Base-by-base conservation (phyloP, 2,113 vertebrate genomes). In the Gulo gulo region DNA sequence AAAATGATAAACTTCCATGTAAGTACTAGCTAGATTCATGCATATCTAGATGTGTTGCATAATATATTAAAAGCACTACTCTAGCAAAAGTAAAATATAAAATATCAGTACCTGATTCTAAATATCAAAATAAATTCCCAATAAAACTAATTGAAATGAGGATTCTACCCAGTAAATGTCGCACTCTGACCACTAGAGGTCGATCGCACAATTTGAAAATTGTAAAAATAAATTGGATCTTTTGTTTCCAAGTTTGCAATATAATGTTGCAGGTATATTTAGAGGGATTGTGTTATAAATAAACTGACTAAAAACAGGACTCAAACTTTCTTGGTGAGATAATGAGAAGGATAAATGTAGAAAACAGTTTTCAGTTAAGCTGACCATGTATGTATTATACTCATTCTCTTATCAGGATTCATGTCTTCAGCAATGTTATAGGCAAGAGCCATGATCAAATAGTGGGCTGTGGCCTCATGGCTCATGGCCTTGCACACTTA, bases 171-270 rank as follows among this genome's bases (percentile, higher is more conserved):
- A 81, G 18, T 67, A 34, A 95, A 42, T 71, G 7, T 45, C 39
- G 92, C 18, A 71, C n/a, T 57, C 26, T 86, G 55, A 94, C 87
- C 92, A 91, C 94, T 95, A 97, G 94, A 88, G 81, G 96, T 50
- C 34, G 6, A 76, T 79, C 74, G 95, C 34, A 85, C 50, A 80
- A 47, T 55, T 88, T 79, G 47, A 95, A 97, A 97, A 67, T 85
- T 71, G 86, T 81, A 50, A 67, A 55, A 95, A 7, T 94, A 21
- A 42, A 5, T 1, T 52, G 67, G 16, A 5, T 74, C 50, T 91
- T 59, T 57, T 21, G 1, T 85, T 36, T 59, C 55, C 1, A 80
- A 90, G 4, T 6, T 9, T 79, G 36, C 79, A 45, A 76, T 50
- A 86, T 7, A 55, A 12, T 23, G 36, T 9, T 79, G 4, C 21